Evolutionary conservation across 1,140 invertebrate genomes (phyloP).

Genomic region (Cheumatopsyche charites): DNA sequence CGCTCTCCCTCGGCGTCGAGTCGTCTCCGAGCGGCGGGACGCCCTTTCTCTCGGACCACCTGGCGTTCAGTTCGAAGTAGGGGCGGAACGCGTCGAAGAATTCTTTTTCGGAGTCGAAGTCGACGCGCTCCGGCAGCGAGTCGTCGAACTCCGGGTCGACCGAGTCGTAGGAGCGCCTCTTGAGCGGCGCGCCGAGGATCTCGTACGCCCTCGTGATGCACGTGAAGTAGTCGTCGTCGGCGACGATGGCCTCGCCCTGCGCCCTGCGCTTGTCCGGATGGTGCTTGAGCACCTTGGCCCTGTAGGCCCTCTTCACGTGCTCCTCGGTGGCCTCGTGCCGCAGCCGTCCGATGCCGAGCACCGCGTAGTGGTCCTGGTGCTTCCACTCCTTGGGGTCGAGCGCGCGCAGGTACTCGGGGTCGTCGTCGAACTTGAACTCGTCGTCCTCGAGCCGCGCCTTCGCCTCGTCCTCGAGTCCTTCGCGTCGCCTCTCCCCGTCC

Average conservation of each 20-base stretch:
- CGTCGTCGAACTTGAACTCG: conserved; percentile 72
- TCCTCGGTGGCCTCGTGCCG: conserved; percentile 84
- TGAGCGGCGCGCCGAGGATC: conserved; percentile 79
- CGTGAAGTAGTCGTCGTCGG: conserved; percentile 95
- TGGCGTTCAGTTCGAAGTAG: conserved; percentile 85
- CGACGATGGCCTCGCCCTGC: conserved; percentile 80
- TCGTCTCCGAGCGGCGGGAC: conserved; percentile 86
- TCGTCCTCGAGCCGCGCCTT: neutral
- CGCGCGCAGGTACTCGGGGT: conserved; percentile 83
- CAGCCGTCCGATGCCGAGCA: conserved; percentile 84
- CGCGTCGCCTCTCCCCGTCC: conserved; percentile 40
- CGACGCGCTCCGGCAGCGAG: conserved; percentile 77
- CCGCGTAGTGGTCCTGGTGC: conserved; percentile 95
- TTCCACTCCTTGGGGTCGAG: conserved; percentile 98
- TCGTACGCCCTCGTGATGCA: conserved; percentile 94
- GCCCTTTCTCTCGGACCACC: conserved; percentile 90
- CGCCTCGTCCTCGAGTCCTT: no score
- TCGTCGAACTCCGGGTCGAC: conserved; percentile 96
- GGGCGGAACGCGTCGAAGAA: conserved; percentile 82
- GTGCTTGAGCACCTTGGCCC: conserved; percentile 90
- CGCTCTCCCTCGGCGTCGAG: conserved; percentile 71
- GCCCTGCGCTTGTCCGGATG: conserved; percentile 97
- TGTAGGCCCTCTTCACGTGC: conserved; percentile 92
- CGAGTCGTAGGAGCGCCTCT: conserved; percentile 91
- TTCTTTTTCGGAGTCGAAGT: conserved; percentile 78